Base-by-base conservation (phyloP, 2,113 vertebrate species). In the Microcebus tavaratra region DNA sequence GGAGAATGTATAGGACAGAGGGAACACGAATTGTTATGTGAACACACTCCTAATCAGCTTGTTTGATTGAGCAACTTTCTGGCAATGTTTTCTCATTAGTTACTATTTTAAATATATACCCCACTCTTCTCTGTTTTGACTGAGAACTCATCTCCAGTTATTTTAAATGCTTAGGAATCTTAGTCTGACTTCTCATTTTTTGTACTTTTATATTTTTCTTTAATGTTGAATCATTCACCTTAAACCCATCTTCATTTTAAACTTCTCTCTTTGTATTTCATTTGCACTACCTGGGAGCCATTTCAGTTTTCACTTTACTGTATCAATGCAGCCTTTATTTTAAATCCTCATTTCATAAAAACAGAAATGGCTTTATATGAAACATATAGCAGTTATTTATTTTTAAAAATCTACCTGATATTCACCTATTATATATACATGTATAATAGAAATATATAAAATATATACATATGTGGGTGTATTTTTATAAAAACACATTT, bases 1-100 rank as follows among this genome's bases (percentile, higher is more conserved):
- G 8, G 3, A 1, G 6, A 31, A 15, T 3, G 6, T 5, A 1
- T 2, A 4, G 76, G 73, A n/a, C 2, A 48, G 27, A 50, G 59
- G 10, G 25, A 53, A 29, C 5, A 3, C 0, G 9, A 25, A 29
- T 29, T 57, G 25, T 17, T 36, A 27, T 3, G 3, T 31, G 42
- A 23, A 23, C 6, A n/a, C 2, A n/a, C 8, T 50, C 36, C 17
- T n/a, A 5, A 25, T 27, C 0, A 8, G 57, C 42, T 13, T 25
- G 14, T 29, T 70, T 73, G 63, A 10, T 0, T 20, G 27, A 89
- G 18, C 13, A 3, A 2, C 8, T 59, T 20, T 34, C 31, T n/a
- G 6, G 23, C 4, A 20, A 18, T 14, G 8, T 13, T 80, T 70
- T 59, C 3, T 29, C 14, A 8, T 39, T 17, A 14, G 17, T 14